Evolutionary conservation across 1,140 invertebrate species (phyloP).

Genomic region (Bombyx mori): ASM3026992v2 NC_085108.1:5829501-5830000

Average conservation of each 20-base stretch:
- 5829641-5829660: slow-evolving; percentile 31
- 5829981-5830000: no score
- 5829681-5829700: slow-evolving; percentile 22
- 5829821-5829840: no score
- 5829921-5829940: no score
- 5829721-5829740: slow-evolving; percentile 31
- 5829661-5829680: slow-evolving; percentile 27
- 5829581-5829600: slow-evolving; percentile 31
- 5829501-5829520: slow-evolving; percentile 57
- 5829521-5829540: slow-evolving; percentile 19
- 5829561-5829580: slow-evolving; percentile 49
- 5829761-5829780: not conserved
- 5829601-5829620: slow-evolving; percentile 17
- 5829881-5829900: no score
- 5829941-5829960: no score
- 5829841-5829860: no score
- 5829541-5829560: slow-evolving; percentile 42
- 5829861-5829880: no score
- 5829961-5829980: no score
- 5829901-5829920: no score
- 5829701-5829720: slow-evolving; percentile 38
- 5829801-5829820: no score
- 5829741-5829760: not conserved
- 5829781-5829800: not conserved
- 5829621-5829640: slow-evolving; percentile 16